These are phyloP conservation scores for Albula goreensis DNA, from an alignment of 2,113 vertebrate species.

Conservation along the genomic window DNA sequence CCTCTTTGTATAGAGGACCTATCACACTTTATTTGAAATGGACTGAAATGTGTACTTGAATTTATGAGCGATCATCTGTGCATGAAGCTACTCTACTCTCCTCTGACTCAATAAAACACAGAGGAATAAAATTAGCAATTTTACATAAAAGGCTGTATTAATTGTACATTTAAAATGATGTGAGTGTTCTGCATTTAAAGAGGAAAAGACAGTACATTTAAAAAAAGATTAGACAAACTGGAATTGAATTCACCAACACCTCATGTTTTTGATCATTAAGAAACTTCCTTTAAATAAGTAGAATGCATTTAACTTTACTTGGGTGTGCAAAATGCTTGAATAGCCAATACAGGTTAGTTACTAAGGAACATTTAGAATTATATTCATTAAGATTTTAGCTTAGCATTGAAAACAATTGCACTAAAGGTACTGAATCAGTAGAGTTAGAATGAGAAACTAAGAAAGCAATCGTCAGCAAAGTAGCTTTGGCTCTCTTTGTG, in stretches of 20 bases:
- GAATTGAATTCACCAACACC: constrained; percentile 10
- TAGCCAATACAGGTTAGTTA: constrained; percentile 16
- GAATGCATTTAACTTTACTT: constrained; percentile 4
- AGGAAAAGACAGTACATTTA: constrained; percentile 13
- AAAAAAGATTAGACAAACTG: constrained; percentile 16
- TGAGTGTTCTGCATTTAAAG: constrained; percentile 2
- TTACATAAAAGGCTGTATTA: constrained; percentile 27
- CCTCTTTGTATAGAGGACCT: not conserved
- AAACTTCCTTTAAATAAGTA: not conserved
- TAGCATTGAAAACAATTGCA: not conserved
- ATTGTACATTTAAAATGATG: constrained; percentile 17
- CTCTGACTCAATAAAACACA: not conserved
- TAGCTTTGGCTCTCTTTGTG: not conserved
- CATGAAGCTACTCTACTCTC: not conserved
- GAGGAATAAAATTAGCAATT: constrained; percentile 12
- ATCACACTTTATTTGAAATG: not conserved
- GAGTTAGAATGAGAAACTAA: not conserved
- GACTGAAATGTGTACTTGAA: not conserved
- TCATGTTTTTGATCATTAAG: not conserved
- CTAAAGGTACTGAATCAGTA: not conserved
- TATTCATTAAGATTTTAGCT: not conserved
- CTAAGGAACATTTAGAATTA: constrained; percentile 13
- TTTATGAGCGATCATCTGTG: not conserved
- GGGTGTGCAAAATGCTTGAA: constrained; percentile 12
- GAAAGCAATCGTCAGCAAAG: not conserved